Conservation (phyloP, 2,797 vertebrate species). For the Ceryle rudis region DNA sequence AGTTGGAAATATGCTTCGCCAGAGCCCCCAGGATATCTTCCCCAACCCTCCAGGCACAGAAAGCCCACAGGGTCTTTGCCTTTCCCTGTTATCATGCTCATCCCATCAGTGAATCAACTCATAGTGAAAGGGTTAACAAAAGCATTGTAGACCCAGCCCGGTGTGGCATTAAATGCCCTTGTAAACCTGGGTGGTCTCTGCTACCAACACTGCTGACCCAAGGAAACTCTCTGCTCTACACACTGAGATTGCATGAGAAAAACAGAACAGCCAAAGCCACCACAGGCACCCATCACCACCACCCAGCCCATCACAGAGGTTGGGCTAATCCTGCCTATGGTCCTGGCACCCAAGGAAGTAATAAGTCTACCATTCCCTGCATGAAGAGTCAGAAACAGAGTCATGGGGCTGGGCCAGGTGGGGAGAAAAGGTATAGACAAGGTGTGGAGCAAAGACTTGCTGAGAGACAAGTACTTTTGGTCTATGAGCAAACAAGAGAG, state of each 20-base stretch:
- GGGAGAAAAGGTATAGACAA: not conserved
- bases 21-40: not conserved
- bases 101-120: not conserved
- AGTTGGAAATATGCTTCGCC: not conserved
- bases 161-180: not conserved
- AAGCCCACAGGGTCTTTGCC: not conserved
- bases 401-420: not conserved
- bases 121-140: not conserved
- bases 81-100: not conserved
- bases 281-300: accelerated
- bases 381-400: not conserved
- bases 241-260: not conserved
- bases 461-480: not conserved
- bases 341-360: not conserved
- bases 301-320: not conserved
- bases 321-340: not conserved
- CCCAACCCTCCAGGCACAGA: not conserved
- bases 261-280: not conserved
- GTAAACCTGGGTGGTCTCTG: not conserved
- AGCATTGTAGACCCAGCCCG: not conserved
- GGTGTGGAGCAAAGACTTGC: not conserved
- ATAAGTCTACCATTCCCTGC: accelerated
- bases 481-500: not conserved
- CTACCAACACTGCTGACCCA: not conserved
- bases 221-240: not conserved